Conservation (phyloP, 2,888 invertebrate species). For the Machimus rusticus region DNA sequence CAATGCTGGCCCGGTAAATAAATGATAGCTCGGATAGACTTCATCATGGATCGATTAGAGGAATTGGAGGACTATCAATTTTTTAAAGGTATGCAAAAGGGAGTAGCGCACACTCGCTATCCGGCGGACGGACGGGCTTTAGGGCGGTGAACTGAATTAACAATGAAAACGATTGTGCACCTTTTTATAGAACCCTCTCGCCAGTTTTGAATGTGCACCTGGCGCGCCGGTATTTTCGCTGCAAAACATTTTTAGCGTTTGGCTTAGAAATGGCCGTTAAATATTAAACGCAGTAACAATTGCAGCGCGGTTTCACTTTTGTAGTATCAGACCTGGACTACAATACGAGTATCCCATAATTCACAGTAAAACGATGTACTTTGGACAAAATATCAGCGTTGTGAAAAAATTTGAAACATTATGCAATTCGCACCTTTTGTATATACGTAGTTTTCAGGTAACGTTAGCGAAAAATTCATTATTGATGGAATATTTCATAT, state of each 20-base stretch:
- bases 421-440: too few species aligned
- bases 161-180: neutral
- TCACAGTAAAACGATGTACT: neutral
- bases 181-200: neutral
- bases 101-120: neutral
- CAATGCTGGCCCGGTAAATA: constrained; percentile 2
- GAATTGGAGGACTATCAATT: neutral
- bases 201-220: neutral
- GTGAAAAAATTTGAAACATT: neutral
- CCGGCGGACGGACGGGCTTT: neutral
- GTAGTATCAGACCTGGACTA: neutral
- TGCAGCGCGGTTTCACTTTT: neutral
- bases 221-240: neutral
- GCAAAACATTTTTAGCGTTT: neutral
- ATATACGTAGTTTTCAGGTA: too few species aligned
- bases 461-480: too few species aligned
- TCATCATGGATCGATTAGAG: constrained; percentile 16
- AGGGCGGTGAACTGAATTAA: neutral
- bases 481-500: too few species aligned
- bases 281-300: neutral
- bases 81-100: neutral
- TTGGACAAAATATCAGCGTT: neutral
- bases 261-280: neutral
- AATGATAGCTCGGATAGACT: constrained; percentile 26
- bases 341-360: neutral